Evolutionary conservation across 2,797 vertebrate genomes (phyloP), one percentile per base, ranked within the genome.

Genomic region (Harpagifer antarcticus): DNA sequence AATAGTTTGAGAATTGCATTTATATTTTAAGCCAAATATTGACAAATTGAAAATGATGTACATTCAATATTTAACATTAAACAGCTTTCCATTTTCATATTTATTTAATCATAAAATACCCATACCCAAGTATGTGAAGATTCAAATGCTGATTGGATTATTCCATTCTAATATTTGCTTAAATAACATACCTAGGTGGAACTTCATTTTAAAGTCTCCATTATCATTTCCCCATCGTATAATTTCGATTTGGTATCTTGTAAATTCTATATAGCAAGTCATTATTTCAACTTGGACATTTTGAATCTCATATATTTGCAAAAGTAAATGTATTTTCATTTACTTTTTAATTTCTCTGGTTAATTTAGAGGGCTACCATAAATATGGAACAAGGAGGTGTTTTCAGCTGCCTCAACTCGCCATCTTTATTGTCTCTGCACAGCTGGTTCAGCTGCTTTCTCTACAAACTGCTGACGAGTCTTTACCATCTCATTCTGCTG

Each of bases 391-490:
- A 37, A 50, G 58, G 60, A 75, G 68, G 62, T 57, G 62, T 60
- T 68, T 68, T 67, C 71, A 69, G 63, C 60, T 17, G 52, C 49
- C 60, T 62, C 33, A 84, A 78, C 57, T 66, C 40, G 60, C 33
- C 5, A 59, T 74, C 69, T 65, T 53, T 63, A 75, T 82, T 83
- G 83, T 81, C 20, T 74, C 60, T 19, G 65, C 47, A 50, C 54
- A 56, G 78, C 83, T 82, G 59, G 61, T 76, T 90, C 85, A 85
- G 90, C 84, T 70, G 71, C 67, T 93, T 93, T 91, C 85, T 87
- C 80, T 84, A 5, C 74, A 92, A 94, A 94, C 80, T 91, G 94
- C 94, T 94, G 94, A 95, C 81, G 27, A 11, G 80, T 47, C 74
- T 86, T 60, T 68, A 87, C 83, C 76, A 72, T 63, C 88, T 1